Percentiles rank a stretch among this genome's conserved stretches.
Evolutionary conservation across 2,113 vertebrate species (phyloP).

Genomic region (Tychaedon coryphoeus): DNA sequence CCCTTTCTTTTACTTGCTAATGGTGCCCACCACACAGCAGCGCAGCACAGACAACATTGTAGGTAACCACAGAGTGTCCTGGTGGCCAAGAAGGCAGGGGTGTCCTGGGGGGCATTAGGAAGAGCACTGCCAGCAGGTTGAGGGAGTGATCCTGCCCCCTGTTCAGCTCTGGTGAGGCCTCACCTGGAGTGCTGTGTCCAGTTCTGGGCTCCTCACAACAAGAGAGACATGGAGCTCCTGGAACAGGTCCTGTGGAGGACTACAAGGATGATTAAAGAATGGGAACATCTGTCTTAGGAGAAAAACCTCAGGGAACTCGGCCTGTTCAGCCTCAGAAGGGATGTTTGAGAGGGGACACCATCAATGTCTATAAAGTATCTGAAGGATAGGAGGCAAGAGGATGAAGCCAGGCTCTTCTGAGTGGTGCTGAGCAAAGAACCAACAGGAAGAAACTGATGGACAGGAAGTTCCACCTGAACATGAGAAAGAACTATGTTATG

Average conservation of each 20-base stretch:
- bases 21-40: neutral
- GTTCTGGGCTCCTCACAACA: neutral
- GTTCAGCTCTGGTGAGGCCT: neutral
- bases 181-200: no score
- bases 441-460: neutral
- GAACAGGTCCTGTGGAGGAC: neutral
- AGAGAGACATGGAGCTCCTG: neutral
- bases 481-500: neutral
- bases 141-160: neutral
- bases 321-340: neutral
- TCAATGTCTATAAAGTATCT: neutral
- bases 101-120: neutral
- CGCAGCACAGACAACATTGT: rapidly evolving
- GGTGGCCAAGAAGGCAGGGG: neutral
- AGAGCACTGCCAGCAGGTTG: rapidly evolving
- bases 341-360: neutral
- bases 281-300: neutral
- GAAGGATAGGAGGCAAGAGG: neutral
- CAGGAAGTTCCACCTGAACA: neutral
- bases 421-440: neutral
- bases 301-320: neutral
- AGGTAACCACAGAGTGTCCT: neutral
- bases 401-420: no score
- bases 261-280: neutral
- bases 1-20: neutral